Evolutionary conservation across 2,888 invertebrate species (phyloP).

Genomic region (Mythimna vitellina): DNA sequence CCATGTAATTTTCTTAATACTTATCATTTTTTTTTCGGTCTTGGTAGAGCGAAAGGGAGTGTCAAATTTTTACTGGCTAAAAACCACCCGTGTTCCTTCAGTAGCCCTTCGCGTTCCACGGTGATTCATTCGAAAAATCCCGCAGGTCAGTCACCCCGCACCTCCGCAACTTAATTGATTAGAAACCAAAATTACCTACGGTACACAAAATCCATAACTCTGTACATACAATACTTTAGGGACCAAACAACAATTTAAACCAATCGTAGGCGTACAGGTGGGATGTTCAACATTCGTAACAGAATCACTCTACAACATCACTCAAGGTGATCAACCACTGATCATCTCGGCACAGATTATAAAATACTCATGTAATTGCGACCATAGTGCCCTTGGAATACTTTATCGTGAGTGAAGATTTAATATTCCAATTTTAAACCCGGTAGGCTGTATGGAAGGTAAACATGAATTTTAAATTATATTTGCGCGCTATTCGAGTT

Average conservation of each 20-base stretch:
- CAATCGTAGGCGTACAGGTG: conserved; percentile 52
- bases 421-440: conserved; percentile 50
- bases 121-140: too few species aligned
- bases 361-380: conserved; percentile 61
- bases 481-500: conserved; percentile 22
- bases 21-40: neutral
- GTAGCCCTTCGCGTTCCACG: too few species aligned
- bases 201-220: neutral
- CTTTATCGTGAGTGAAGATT: conserved; percentile 42
- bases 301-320: conserved; percentile 26
- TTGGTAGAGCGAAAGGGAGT: too few species aligned
- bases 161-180: neutral
- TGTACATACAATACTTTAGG: conserved; percentile 6
- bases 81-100: too few species aligned
- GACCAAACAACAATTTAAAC: neutral
- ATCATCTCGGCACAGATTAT: conserved; percentile 61
- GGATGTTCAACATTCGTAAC: conserved; percentile 48
- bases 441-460: conserved; percentile 20
- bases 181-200: too few species aligned
- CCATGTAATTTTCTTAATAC: neutral
- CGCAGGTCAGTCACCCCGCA: too few species aligned
- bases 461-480: conserved; percentile 30
- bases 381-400: conserved; percentile 56
- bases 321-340: conserved; percentile 63
- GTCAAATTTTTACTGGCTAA: too few species aligned